Base-by-base conservation (phyloP, 2,888 invertebrate species). In the Chloroclystis v-ata region DNA sequence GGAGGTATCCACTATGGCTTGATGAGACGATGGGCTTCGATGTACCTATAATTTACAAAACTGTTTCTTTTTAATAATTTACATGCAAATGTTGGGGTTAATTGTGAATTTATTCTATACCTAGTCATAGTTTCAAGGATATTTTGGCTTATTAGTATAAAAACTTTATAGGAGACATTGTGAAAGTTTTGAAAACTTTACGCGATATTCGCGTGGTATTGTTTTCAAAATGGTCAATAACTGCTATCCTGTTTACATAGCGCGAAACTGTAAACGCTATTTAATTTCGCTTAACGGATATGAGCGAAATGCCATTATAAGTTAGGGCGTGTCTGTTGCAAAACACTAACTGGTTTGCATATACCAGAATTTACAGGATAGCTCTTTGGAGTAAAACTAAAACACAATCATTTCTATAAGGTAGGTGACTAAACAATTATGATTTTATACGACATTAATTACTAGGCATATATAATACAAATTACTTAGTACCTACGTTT, bases 1-100 rank as follows among this genome's bases (percentile, higher is more conserved):
- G 67, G 72, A 70, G 72, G 67, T 63, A 69, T 72, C 64, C 57
- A 56, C 57, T 67, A 59, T 53, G 56, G 60, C 59, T 63, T 65
- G 65, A 68, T 62, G 63, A 58, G 44, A n/a, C 37, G 45, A 47
- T 35, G 49, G 50, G 52, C 30, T 47, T 49, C 47, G 43, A 55
- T 56, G 43, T 47, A 37, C 5, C n/a, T n/a, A n/a, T 53, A 53
- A 57, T 57, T 55, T 56, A 44, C 58, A 54, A 56, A 59, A 54
- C 51, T 56, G 50, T 52, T 52, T 52, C 52, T 47, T 52, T 56
- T 43, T 47, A 28, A 33, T 47, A 28, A 56, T 56, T 56, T 53
- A 52, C 49, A 54, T 56, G 43, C 53, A 51, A 53, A 56, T 51
- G 46, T 37, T 55, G 28, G 30, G 37, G 42, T 26, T 28, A 54